These are phyloP conservation scores for Acyrthosiphon pisum DNA, from an alignment of 1,140 invertebrate genomes.

Conservation along the genomic window DNA sequence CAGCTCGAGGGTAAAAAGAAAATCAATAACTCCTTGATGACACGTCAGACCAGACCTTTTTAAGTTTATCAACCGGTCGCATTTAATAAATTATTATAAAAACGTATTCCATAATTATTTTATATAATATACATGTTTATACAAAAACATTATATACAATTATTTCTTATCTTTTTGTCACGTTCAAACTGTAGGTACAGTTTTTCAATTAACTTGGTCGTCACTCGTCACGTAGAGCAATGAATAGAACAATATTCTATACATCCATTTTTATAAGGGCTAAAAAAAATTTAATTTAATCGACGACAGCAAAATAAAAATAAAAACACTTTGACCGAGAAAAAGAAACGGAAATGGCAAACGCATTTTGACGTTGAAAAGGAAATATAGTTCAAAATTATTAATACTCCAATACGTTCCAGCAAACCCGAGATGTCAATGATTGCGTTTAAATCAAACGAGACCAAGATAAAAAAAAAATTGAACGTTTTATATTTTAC, in stretches of 20 bases:
- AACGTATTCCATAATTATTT: not conserved
- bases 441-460: slow-evolving; percentile 30
- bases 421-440: not conserved
- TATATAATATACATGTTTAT: not conserved
- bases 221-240: not conserved
- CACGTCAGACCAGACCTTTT: not conserved
- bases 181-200: not conserved
- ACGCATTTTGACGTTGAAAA: slow-evolving; percentile 6
- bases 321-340: not conserved
- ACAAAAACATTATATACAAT: slow-evolving; percentile 2
- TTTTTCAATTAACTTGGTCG: slow-evolving; percentile 19
- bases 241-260: not conserved
- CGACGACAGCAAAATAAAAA: not conserved
- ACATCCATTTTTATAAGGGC: slow-evolving; percentile 1
- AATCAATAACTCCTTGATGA: not conserved
- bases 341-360: slow-evolving; percentile 34
- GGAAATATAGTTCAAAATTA: slow-evolving; percentile 26
- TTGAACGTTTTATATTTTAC: slow-evolving; percentile 39
- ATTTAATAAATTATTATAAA: slow-evolving; percentile 1
- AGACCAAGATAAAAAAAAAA: not conserved
- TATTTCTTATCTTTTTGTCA: not conserved
- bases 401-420: slow-evolving; percentile 25
- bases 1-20: not conserved
- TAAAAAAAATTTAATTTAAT: not conserved
- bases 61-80: not conserved